Evolutionary conservation across 2,113 vertebrate genomes (phyloP), one percentile per base, ranked within the genome.

Genomic region (Nettapus auritus): DNA sequence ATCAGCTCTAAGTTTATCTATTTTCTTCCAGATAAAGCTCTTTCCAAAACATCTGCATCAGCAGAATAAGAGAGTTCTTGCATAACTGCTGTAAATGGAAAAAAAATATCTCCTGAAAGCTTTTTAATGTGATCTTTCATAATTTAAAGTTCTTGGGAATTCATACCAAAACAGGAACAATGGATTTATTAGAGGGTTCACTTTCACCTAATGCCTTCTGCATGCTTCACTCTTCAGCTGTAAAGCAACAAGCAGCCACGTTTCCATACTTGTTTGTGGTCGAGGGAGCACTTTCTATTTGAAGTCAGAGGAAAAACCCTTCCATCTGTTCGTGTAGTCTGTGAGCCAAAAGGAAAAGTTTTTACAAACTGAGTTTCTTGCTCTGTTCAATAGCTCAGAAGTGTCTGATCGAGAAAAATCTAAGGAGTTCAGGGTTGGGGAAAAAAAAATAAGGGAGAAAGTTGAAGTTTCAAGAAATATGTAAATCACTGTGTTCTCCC

Each of bases 101-200:
- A 4, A 55, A n/a, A 28, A 8, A 25, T 16, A 56, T 33, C 56
- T 96, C 64, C 91, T 75, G 93, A 92, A 96, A 66, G 62, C 62
- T 95, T 92, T 94, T 81, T 86, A 92, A 89, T 86, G n/a, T 55
- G 42, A 76, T 34, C 92, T 94, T 92, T 92, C 74, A 71, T 76
- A 81, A 92, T 66, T 86, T 90, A 55, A 84, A 76, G 36, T 95
- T 67, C 83, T 86, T 69, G 53, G 88, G 93, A 90, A 87, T 94
- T 77, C 81, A 57, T 46, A 90, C 52, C 76, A 48, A 90, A 84
- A 36, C 6, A 93, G 50, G 64, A 94, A 79, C 48, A 84, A 68
- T 5, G 15, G 69, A 73, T 79, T 90, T 42, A 92, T 85, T 86
- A 94, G 78, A 74, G 50, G 93, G 83, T 84, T 95, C 86, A 53